phyloP scores from a whole-genome alignment of 2,113 vertebrate species.

The Ophiodon elongatus region DNA sequence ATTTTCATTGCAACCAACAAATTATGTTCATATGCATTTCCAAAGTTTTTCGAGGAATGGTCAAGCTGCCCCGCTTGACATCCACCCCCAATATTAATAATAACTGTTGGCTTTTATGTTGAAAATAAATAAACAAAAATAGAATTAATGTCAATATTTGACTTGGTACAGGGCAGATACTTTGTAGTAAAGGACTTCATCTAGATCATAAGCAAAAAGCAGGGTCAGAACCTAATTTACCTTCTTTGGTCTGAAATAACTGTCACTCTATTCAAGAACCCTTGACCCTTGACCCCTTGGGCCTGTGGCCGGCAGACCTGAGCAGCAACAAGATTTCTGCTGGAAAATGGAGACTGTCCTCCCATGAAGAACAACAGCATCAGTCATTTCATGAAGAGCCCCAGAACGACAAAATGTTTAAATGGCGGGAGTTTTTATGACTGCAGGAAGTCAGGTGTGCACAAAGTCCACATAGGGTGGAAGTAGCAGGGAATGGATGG shows the following conservation, averaged over 20 bases:
- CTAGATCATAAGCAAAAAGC: too few species aligned
- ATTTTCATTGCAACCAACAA: neutral
- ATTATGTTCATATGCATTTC: neutral
- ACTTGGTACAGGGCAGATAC: neutral
- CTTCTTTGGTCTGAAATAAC: neutral
- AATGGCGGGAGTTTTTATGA: too few species aligned
- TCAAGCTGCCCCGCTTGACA: too few species aligned
- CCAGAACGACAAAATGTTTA: too few species aligned
- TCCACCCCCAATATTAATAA: too few species aligned
- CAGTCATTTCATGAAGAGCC: neutral
- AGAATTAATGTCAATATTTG: neutral
- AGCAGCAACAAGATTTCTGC: neutral
- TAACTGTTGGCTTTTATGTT: too few species aligned
- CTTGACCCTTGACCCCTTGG: neutral
- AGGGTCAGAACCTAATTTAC: neutral
- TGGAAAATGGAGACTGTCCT: neutral
- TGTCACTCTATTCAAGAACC: neutral
- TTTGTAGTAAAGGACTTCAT: neutral
- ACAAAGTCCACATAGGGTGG: too few species aligned
- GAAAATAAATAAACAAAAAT: neutral
- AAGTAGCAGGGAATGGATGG: too few species aligned
- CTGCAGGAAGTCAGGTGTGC: too few species aligned
- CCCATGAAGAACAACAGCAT: neutral
- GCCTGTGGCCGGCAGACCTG: neutral
- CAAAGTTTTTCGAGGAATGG: too few species aligned